These are phyloP conservation scores for Chrysina gloriosa DNA, from an alignment of 2,888 invertebrate species.

Conservation along the genomic window DNA sequence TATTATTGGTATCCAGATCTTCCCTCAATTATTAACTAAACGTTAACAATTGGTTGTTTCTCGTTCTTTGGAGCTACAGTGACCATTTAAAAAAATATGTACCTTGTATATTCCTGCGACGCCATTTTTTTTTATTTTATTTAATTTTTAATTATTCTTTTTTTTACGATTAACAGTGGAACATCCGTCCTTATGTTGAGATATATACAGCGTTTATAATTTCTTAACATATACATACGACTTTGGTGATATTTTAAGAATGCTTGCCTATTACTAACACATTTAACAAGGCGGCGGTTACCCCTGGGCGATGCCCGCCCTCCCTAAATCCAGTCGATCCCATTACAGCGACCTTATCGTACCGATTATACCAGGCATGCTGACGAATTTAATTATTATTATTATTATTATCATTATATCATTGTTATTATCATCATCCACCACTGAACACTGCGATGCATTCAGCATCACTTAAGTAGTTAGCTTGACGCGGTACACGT, in stretches of 20 bases:
- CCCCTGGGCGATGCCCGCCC: background rate
- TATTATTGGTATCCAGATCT: too few relatives aligned
- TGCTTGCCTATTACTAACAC: constrained; percentile 56
- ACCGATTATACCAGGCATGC: constrained; percentile 52
- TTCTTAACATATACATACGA: constrained; percentile 55
- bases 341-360: background rate
- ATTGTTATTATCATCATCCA: constrained; percentile 16
- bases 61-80: too few relatives aligned
- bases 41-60: too few relatives aligned
- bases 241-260: constrained; percentile 63
- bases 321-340: constrained; percentile 35
- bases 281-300: constrained; percentile 36
- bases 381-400: constrained; percentile 39
- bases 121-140: too few relatives aligned
- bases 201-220: constrained; percentile 55
- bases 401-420: constrained; percentile 8
- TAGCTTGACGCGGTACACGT: constrained; percentile 57
- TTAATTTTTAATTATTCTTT: constrained; percentile 39
- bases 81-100: too few relatives aligned
- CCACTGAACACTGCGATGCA: constrained; percentile 56
- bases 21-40: too few relatives aligned
- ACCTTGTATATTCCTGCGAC: too few relatives aligned
- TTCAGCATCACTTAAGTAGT: constrained; percentile 54
- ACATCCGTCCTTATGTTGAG: background rate
- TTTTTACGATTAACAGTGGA: constrained; percentile 58